Percentiles rank a stretch among this genome's conserved stretches.
These are phyloP conservation scores for Zygaena filipendulae DNA, from an alignment of 2,888 invertebrate genomes.

Conservation along the genomic window DNA sequence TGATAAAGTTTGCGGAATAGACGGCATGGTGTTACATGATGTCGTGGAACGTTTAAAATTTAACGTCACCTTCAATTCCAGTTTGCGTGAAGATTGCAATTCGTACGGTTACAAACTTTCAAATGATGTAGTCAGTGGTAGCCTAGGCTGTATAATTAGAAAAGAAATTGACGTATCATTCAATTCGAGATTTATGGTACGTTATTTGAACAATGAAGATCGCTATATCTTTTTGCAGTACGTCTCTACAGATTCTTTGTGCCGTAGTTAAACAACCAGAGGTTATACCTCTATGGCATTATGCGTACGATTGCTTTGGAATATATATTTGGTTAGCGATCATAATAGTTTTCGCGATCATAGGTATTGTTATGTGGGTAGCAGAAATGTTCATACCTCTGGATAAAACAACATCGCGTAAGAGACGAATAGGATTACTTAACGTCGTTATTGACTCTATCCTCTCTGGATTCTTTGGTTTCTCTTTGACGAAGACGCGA, in stretches of 20 bases:
- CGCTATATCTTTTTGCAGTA: conserved; percentile 24
- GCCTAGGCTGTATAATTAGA: conserved; percentile 25
- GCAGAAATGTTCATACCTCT: too few species aligned
- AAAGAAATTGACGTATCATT: conserved; percentile 33
- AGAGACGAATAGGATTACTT: conserved; percentile 11
- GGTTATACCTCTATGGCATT: conserved; percentile 29
- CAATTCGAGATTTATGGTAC: conserved; percentile 34
- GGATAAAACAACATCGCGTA: too few species aligned
- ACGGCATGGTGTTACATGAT: conserved; percentile 32
- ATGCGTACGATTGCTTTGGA: conserved; percentile 17
- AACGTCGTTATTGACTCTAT: conserved; percentile 19
- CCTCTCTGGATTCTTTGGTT: conserved; percentile 24
- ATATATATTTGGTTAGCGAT: conserved; percentile 16
- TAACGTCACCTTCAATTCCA: conserved; percentile 18
- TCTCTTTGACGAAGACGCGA: conserved; percentile 18
- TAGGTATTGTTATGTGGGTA: conserved; percentile 25
- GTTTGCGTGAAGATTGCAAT: conserved; percentile 12
- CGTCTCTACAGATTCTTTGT: conserved; percentile 27
- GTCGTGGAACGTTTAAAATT: conserved; percentile 26
- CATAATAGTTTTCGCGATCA: conserved; percentile 8
- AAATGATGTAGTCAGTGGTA: conserved; percentile 21
- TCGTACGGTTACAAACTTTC: conserved; percentile 22
- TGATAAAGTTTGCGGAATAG: conserved; percentile 30
- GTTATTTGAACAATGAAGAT: conserved; percentile 21
- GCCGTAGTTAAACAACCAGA: conserved; percentile 23